Conservation (phyloP, 2,797 vertebrate genomes). For the Synaphobranchus kaupii region DNA sequence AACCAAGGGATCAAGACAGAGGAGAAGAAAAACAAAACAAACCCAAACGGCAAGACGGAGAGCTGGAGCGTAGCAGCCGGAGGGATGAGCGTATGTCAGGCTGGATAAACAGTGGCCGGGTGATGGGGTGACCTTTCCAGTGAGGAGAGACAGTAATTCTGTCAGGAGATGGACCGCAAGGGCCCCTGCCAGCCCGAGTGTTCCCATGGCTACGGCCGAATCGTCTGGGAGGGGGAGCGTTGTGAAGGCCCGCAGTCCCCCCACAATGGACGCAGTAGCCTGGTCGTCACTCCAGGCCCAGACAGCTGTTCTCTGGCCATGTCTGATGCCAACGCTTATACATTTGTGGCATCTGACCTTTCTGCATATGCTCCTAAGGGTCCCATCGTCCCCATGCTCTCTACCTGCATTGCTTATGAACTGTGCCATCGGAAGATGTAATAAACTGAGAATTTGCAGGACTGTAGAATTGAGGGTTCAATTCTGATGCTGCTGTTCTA, state of each 20-base stretch:
- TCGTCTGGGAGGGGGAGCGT: conserved; percentile 48
- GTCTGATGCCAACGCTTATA: not conserved
- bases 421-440: not conserved
- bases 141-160: conserved; percentile 60
- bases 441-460: not conserved
- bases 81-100: conserved; percentile 46
- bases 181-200: conserved; percentile 62
- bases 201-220: conserved; percentile 71
- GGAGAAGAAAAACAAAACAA: conserved; percentile 38
- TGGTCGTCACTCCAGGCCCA: not conserved
- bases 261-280: not conserved
- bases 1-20: conserved; percentile 29
- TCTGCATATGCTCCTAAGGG: conserved; percentile 1
- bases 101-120: conserved; percentile 64
- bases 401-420: not conserved
- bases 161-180: conserved; percentile 69
- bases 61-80: conserved; percentile 20
- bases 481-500: not conserved
- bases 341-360: conserved; percentile 16
- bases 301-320: not conserved
- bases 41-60: conserved; percentile 11
- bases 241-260: conserved; percentile 39
- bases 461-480: not conserved
- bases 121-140: conserved; percentile 61
- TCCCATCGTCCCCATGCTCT: not conserved